Evolutionary conservation across 1,140 invertebrate genomes (phyloP).

Genomic region (Teleogryllus occipitalis): DNA sequence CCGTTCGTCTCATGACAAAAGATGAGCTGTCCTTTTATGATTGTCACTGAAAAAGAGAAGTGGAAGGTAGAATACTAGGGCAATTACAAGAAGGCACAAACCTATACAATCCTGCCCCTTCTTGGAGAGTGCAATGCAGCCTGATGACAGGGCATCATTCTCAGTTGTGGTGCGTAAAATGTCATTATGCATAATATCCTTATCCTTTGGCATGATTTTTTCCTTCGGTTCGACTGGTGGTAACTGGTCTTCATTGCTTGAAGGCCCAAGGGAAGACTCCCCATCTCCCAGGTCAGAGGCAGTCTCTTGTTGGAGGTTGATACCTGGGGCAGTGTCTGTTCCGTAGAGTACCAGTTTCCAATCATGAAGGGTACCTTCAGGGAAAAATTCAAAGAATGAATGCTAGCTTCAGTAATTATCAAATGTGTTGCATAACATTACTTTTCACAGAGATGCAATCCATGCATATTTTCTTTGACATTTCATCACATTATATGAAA

Average conservation of each 20-base stretch:
- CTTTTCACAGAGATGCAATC: too few species aligned
- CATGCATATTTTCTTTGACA: too few species aligned
- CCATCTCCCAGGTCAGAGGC: background rate
- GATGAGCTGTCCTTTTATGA: background rate
- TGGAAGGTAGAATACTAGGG: conserved; percentile 7
- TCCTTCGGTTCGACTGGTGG: background rate
- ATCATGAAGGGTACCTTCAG: conserved; percentile 41
- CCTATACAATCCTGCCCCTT: conserved; percentile 21
- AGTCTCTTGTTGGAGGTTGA: conserved; percentile 27
- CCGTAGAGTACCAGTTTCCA: conserved; percentile 52
- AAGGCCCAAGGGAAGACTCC: background rate
- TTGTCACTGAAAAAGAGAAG: background rate
- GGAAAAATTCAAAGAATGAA: conserved; percentile 14
- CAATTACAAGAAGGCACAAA: conserved; percentile 22
- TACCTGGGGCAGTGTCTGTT: conserved; percentile 42
- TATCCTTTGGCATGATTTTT: conserved; percentile 11
- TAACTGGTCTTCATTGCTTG: background rate
- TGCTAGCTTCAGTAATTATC: too few species aligned
- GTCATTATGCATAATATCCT: conserved; percentile 15
- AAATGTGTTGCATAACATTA: too few species aligned
- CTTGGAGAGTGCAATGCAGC: conserved; percentile 19
- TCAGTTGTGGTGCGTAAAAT: conserved; percentile 20
- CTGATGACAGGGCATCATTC: conserved; percentile 16
- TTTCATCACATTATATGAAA: too few species aligned
- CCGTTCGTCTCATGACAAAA: background rate